Evolutionary conservation across 2,888 invertebrate genomes (phyloP).

Genomic region (Lepas anatifera): DNA sequence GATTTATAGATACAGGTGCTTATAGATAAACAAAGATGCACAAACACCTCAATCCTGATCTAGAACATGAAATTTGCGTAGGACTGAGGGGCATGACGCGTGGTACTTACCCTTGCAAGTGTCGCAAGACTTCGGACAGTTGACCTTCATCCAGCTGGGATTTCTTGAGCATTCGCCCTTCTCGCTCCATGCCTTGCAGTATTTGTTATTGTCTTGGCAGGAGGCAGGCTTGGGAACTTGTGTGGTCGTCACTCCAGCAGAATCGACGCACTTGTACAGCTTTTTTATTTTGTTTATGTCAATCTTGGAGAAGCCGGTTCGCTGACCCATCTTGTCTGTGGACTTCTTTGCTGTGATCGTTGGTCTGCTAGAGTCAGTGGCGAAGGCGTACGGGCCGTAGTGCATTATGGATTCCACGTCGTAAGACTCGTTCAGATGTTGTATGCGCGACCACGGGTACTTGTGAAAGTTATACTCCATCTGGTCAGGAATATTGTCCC

Average conservation of each 20-base stretch:
- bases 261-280: conserved; percentile 28
- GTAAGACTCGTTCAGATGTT: conserved; percentile 30
- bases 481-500: conserved; percentile 30
- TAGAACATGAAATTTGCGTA: too few relatives aligned
- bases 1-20: too few relatives aligned
- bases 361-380: conserved; percentile 29
- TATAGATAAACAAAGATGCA: too few relatives aligned
- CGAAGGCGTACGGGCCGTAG: conserved; percentile 33
- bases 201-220: conserved; percentile 2
- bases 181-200: background rate
- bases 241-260: background rate
- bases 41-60: too few relatives aligned
- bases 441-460: conserved; percentile 29
- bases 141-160: background rate
- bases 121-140: conserved; percentile 1
- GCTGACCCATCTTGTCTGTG: conserved; percentile 31
- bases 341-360: conserved; percentile 31
- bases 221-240: background rate
- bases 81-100: too few relatives aligned
- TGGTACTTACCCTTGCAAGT: background rate
- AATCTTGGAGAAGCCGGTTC: conserved; percentile 29
- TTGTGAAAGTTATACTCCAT: conserved; percentile 33
- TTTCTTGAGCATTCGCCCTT: background rate
- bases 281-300: conserved; percentile 30
- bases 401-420: conserved; percentile 35